Base-by-base conservation (phyloP, 37 sponge, comb jelly and placozoan genomes). In the Aphrocallistes beatrix region DNA sequence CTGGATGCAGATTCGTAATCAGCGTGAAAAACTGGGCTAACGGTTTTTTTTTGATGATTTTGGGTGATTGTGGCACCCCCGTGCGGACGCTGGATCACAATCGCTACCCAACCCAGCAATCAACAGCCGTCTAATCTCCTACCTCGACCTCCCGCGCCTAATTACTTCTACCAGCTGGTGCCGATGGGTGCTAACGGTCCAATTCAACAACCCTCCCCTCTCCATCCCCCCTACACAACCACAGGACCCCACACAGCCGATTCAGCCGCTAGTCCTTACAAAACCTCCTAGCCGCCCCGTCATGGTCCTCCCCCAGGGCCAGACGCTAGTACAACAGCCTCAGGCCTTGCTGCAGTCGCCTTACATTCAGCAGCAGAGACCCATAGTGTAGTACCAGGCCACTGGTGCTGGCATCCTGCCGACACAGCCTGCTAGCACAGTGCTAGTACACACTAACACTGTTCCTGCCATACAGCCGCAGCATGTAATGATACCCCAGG, bases 61-160 rank as follows among this genome's bases (percentile, higher is more conserved):
- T 47, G 49, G 49, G 13, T 47, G 49, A 17, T 47, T 47, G 13
- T 47, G 49, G 17, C 49, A 47, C 49, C 49, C 49, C 49, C n/a
- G n/a, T n/a, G n/a, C 34, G 75, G 75, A 60, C 75, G 75, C 25
- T 60, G 75, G 75, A 60, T 60, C 8, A 60, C 75, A 13, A 60
- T 60, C 8, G 75, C 75, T 60, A 60, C 75, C 34, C 75, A 3
- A 3, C n/a, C n/a, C n/a, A 1, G 28, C 6, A 30, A 8, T 3
- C 75, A 60, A 13, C 75, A 60, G 34, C 75, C 75, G n/a, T n/a
- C n/a, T n/a, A n/a, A n/a, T n/a, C n/a, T n/a, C n/a, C n/a, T n/a
- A n/a, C n/a, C 75, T 60, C 28, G n/a, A 19, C 75, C 75, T 13
- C 10, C 75, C 3, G 75, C 75, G 25, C 75, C 75, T 60, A 60